A percentile compares a stretch with the other conserved stretches of the same genome.
These are phyloP conservation scores for Nannospalax galili DNA, from an alignment of 2,113 vertebrate genomes.

Conservation along the genomic window DNA sequence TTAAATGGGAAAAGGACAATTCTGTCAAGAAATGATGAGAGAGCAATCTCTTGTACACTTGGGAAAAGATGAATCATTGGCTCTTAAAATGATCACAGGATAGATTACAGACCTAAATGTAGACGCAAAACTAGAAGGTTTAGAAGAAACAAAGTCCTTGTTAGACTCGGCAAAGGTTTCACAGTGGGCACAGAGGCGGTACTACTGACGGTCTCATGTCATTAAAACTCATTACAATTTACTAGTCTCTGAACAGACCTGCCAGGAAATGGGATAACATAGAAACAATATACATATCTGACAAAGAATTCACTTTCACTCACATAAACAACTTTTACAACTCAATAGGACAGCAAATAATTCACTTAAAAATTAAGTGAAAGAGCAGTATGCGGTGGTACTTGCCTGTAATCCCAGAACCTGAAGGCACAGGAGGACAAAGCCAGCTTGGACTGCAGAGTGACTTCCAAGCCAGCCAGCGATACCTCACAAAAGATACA, in stretches of 20 bases:
- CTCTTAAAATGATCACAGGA: conserved; percentile 1
- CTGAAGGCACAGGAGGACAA: background rate
- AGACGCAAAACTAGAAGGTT: background rate
- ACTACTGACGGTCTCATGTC: no score
- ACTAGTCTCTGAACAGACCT: background rate
- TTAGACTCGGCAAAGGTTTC: background rate
- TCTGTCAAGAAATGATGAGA: conserved; percentile 23
- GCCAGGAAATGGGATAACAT: background rate
- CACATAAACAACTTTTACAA: background rate
- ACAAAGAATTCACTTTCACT: background rate
- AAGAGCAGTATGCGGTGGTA: background rate
- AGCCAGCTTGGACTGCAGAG: background rate
- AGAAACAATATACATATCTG: background rate
- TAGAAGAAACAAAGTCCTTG: background rate
- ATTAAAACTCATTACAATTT: background rate
- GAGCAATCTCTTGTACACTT: background rate
- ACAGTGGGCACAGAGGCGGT: background rate
- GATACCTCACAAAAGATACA: no score
- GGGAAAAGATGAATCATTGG: conserved; percentile 11
- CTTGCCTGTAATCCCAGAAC: background rate
- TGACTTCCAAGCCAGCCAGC: background rate
- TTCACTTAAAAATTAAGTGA: background rate
- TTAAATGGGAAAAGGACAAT: conserved; percentile 30
- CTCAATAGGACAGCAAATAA: background rate
- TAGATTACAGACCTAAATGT: background rate